A percentile compares a stretch with the other conserved stretches of the same genome.
Conservation (phyloP, 2,888 invertebrate species). For the Falcaria lacertinaria region DNA sequence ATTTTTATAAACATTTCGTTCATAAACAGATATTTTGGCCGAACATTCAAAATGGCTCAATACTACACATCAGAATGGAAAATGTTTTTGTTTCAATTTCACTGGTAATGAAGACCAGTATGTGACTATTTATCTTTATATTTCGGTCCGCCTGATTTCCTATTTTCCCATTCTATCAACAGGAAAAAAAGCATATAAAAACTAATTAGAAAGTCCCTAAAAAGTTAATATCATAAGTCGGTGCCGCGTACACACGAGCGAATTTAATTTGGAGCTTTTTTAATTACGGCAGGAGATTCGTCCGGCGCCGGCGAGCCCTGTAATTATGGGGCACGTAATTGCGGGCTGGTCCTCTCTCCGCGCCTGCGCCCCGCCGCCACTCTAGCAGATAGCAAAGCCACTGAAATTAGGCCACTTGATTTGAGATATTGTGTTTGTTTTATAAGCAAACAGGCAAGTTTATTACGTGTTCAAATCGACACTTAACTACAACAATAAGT, state of each 20-base stretch:
- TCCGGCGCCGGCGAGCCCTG: conserved; percentile 67
- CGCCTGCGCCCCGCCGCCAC: conserved; percentile 35
- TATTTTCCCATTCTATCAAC: conserved; percentile 46
- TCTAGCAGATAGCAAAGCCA: conserved; percentile 49
- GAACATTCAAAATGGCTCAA: no score
- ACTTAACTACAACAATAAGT: no score
- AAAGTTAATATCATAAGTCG: conserved; percentile 77
- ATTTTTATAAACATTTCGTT: no score
- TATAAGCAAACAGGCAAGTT: not conserved
- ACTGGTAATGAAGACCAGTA: no score
- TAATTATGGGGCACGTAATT: conserved; percentile 78
- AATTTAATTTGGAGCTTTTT: conserved; percentile 79
- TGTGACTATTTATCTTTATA: no score
- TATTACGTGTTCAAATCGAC: no score
- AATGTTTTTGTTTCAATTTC: no score
- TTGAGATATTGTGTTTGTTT: conserved; percentile 12
- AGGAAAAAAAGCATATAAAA: conserved; percentile 48
- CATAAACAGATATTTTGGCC: no score
- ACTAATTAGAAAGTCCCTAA: conserved; percentile 76
- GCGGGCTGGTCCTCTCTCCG: conserved; percentile 59
- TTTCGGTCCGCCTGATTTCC: conserved; percentile 24
- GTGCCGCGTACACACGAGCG: conserved; percentile 68
- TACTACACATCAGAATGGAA: no score
- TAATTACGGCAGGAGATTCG: conserved; percentile 75
- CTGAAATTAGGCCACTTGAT: conserved; percentile 44